These are phyloP conservation scores for Malacoctenus gilli DNA, from an alignment of 2,797 vertebrate genomes.

Conservation along the genomic window DNA sequence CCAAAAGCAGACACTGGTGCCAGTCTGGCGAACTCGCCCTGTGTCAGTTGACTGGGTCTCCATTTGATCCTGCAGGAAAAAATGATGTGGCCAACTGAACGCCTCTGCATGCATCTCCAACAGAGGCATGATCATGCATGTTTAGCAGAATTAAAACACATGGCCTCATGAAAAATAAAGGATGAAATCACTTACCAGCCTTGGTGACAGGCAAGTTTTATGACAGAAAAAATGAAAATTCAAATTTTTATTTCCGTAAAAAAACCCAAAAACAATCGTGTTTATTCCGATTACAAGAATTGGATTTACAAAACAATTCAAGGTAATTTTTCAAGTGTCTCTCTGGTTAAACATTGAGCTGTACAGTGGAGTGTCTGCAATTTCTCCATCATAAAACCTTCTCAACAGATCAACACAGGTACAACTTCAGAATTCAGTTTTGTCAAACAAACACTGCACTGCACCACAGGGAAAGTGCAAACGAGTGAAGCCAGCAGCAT, in stretches of 20 bases:
- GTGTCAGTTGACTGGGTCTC: constrained; percentile 55
- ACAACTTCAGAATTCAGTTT: no score
- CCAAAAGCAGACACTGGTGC: constrained; percentile 83
- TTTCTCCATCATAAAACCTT: background rate
- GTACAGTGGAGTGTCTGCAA: constrained; percentile 1
- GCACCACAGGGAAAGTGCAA: constrained; percentile 15
- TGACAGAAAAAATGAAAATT: background rate
- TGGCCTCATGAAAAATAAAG: constrained; percentile 2
- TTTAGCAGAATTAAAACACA: constrained; percentile 14
- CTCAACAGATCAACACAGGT: constrained; percentile 15
- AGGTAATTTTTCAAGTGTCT: no score
- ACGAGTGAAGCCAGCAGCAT: constrained; percentile 5
- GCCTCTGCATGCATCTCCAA: constrained; percentile 19
- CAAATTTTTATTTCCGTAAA: background rate
- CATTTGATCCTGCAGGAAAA: constrained; percentile 63
- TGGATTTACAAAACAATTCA: constrained; percentile 10
- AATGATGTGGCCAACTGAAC: constrained; percentile 43
- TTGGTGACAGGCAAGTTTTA: background rate
- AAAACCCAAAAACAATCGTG: background rate
- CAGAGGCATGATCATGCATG: constrained; percentile 18
- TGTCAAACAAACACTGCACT: constrained; percentile 5
- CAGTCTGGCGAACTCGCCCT: constrained; percentile 72
- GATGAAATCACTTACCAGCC: background rate
- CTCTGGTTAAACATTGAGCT: background rate
- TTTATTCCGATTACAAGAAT: constrained; percentile 52